Percentiles rank a stretch among this genome's conserved stretches.
Conservation (phyloP, 2,888 invertebrate species). For the Lycocerus yunnanus region DNA sequence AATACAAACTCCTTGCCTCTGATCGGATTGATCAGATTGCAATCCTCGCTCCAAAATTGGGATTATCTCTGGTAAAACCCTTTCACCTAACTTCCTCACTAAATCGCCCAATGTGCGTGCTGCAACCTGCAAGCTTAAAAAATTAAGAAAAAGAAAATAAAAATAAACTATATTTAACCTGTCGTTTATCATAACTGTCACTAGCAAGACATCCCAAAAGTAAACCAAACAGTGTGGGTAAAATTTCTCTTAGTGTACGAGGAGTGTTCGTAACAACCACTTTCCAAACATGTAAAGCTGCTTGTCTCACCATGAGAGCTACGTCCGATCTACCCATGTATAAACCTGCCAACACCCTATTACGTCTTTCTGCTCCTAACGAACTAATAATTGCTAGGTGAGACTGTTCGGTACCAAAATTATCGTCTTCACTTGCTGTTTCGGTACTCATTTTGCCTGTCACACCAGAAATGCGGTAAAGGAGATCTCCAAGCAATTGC, state of each 20-base stretch:
- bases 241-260: conserved; percentile 91
- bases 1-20: conserved; percentile 98
- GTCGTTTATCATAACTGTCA: conserved; percentile 93
- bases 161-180: conserved; percentile 56
- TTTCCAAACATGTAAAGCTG: conserved; percentile 99
- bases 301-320: conserved; percentile 94
- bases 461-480: conserved; percentile 96
- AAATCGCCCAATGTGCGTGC: conserved; percentile 96
- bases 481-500: conserved; percentile 90
- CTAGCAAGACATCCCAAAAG: conserved; percentile 94
- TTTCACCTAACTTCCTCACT: conserved; percentile 95
- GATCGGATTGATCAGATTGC: conserved; percentile 88
- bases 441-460: conserved; percentile 99
- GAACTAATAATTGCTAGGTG: conserved; percentile 88
- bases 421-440: conserved; percentile 97
- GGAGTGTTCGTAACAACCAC: conserved; percentile 98
- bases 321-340: conserved; percentile 98
- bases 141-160: not conserved
- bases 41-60: conserved; percentile 95
- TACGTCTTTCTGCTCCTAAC: conserved; percentile 86
- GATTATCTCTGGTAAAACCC: conserved; percentile 96
- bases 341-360: conserved; percentile 89
- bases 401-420: conserved; percentile 97
- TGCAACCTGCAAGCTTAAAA: conserved; percentile 66
- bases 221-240: conserved; percentile 91